phyloP scores from a whole-genome alignment of 1,140 invertebrate genomes.

The Hesperophylax magnus region DNA sequence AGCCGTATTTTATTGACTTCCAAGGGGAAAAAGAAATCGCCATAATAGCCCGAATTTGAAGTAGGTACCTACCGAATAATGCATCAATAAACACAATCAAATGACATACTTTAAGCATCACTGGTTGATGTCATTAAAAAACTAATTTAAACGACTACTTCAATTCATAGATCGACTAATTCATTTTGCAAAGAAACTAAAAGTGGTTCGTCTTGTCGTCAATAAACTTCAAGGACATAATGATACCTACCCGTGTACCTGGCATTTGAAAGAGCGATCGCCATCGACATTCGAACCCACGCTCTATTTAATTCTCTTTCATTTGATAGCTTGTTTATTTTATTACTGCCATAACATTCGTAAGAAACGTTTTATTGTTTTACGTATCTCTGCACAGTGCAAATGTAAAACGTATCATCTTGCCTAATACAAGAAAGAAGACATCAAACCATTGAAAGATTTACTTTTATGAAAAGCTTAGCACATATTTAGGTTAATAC shows the following conservation, averaged over 20 bases:
- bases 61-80: too few species aligned
- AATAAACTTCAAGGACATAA: conserved; percentile 19
- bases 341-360: neutral
- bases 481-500: too few species aligned
- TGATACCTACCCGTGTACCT: neutral
- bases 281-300: conserved; percentile 14
- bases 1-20: too few species aligned
- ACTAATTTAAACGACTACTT: neutral
- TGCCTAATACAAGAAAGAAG: neutral
- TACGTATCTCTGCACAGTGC: neutral
- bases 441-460: too few species aligned
- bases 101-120: neutral
- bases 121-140: conserved; percentile 5
- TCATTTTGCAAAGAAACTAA: conserved; percentile 25
- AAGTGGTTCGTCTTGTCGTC: conserved; percentile 26
- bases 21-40: too few species aligned
- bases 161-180: neutral
- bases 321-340: neutral
- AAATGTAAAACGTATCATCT: neutral
- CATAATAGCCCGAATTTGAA: too few species aligned
- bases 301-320: neutral
- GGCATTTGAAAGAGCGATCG: conserved; percentile 16
- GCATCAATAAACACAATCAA: too few species aligned
- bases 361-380: too few species aligned
- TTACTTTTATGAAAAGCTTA: too few species aligned